Evolutionary conservation across 37 sponge, comb jelly and placozoan genomes (phyloP), one percentile per base, ranked within the genome.

Genomic region (Bolinopsis microptera): DNA sequence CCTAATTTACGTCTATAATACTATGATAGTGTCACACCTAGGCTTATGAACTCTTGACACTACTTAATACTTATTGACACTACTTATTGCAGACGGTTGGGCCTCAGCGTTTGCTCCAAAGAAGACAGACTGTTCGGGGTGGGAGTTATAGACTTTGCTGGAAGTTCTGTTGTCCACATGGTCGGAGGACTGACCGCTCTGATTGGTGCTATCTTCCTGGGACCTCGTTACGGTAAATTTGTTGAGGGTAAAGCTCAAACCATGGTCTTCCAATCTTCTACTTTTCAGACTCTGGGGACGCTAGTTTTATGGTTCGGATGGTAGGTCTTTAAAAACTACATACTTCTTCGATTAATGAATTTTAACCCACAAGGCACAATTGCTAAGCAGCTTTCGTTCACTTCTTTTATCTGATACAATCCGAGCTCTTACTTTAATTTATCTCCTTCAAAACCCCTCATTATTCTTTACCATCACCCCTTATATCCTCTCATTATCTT

Each of bases 171-270:
- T 35, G 88, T 83, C 32, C 88, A 83, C 48, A 83, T 83, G 41
- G 88, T 83, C 8, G 88, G 88, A 13, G 88, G 88, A 9, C 26
- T 83, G 5, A 83, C 88, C 8, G 88, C 41, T 32, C 48, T 83
- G 8, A 31, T 83, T 3, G 88, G 41, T 8, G 48, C 88, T 31
- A 25, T 24, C 26, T 40, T 83, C 48, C 24, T 83, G 31, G 75
- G 75, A 2, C 75, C 75, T n/a, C 13, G 75, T 23, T n/a, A 72
- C n/a, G 31, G 31, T 28, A n/a, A 28, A 72, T 72, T 23, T n/a
- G 31, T n/a, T 3, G 75, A 21, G n/a, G 75, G 75, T 8, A 72
- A 72, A 21, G 31, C 18, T 28, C 75, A 28, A 21, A 30, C 5
- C 75, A n/a, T 72, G 75, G 31, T 28, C 75, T 28, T 30, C 31